These are phyloP conservation scores for Rafetus swinhoei DNA, from an alignment of 2,113 vertebrate genomes.

Conservation along the genomic window DNA sequence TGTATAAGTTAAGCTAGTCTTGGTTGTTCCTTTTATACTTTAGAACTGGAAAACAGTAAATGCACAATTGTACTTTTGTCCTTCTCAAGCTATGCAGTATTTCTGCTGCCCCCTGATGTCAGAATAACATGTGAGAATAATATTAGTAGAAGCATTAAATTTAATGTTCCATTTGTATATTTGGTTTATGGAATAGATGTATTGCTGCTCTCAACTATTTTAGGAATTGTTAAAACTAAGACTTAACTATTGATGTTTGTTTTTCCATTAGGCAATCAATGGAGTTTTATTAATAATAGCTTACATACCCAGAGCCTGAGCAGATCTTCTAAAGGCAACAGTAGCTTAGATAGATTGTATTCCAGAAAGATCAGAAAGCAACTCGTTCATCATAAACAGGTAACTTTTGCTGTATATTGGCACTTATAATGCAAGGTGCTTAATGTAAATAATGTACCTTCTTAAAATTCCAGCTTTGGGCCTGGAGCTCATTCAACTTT, in stretches of 20 bases:
- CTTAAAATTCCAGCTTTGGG: constrained; percentile 40
- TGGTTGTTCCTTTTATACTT: neutral
- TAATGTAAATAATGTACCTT: neutral
- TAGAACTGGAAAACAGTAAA: neutral
- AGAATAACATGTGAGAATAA: no score
- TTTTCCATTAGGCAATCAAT: constrained; percentile 89
- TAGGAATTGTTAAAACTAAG: neutral
- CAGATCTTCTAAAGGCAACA: constrained; percentile 93
- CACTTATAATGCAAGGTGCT: constrained; percentile 12
- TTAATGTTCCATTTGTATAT: neutral
- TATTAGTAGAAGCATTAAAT: neutral
- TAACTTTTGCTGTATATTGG: constrained; percentile 76
- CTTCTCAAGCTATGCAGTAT: neutral
- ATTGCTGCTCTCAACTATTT: neutral
- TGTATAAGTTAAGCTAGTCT: neutral
- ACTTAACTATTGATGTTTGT: neutral
- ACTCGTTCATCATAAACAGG: constrained; percentile 99
- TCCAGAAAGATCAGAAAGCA: constrained; percentile 99
- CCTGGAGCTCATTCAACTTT: constrained; percentile 48
- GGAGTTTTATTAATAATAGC: constrained; percentile 99
- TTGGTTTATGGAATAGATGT: neutral
- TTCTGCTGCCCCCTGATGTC: neutral
- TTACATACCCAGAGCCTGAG: constrained; percentile 93
- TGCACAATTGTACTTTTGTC: neutral
- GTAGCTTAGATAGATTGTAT: constrained; percentile 95